Percentiles rank a stretch among this genome's conserved stretches.
Evolutionary conservation across 2,113 vertebrate species (phyloP).

Genomic region (Empidonax traillii): DNA sequence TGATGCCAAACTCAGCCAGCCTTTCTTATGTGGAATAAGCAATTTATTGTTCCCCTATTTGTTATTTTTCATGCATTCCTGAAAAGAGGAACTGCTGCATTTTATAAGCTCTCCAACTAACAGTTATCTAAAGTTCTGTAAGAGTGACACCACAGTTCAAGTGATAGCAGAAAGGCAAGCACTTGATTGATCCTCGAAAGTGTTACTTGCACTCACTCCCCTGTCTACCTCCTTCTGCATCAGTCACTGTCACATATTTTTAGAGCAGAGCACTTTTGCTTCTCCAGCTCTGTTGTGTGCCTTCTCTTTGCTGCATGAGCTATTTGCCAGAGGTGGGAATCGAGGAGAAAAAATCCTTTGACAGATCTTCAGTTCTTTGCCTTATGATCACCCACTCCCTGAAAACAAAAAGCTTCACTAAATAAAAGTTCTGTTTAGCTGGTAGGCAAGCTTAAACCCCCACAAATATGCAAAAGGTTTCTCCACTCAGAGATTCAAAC

Average conservation of each 20-base stretch:
- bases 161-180: not conserved
- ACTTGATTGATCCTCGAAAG: not conserved
- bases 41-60: not conserved
- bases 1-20: not conserved
- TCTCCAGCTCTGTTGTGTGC: not conserved
- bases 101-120: not conserved
- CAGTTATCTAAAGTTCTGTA: not conserved
- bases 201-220: not conserved
- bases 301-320: not conserved
- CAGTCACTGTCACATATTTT: conserved; percentile 13
- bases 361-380: not conserved
- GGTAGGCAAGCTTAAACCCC: not conserved
- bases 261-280: not conserved
- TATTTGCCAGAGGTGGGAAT: not conserved
- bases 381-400: not conserved
- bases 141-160: not conserved
- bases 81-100: not conserved
- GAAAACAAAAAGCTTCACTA: not conserved
- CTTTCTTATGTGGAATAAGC: not conserved
- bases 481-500: not conserved
- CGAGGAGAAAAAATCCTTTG: not conserved
- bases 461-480: not conserved
- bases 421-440: not conserved
- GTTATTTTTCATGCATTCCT: not conserved
- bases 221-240: not conserved